These are phyloP conservation scores for Gryllus bimaculatus DNA, from an alignment of 1,140 invertebrate species.

Conservation along the genomic window DNA sequence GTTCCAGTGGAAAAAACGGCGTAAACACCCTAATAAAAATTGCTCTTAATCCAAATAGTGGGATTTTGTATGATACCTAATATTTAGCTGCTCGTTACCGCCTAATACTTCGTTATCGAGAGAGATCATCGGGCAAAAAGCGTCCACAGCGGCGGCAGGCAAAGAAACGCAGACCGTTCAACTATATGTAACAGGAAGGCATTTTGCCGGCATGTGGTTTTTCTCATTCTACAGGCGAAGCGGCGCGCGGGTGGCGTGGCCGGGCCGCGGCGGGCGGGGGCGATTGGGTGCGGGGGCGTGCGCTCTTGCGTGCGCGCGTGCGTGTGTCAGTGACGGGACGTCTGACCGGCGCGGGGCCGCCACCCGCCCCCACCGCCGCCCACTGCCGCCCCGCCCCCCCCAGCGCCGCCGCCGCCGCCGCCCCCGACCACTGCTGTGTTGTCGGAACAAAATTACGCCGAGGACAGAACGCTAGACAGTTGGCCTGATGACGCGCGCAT, in stretches of 20 bases:
- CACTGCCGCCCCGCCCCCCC: background rate
- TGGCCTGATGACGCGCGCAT: background rate
- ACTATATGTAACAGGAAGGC: background rate
- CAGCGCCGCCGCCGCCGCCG: too few species aligned
- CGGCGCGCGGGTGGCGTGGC: too few species aligned
- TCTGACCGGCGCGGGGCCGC: background rate
- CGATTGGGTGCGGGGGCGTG: background rate
- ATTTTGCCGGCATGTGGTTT: background rate
- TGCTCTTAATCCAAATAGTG: background rate
- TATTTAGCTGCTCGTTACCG: background rate
- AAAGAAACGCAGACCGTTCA: background rate
- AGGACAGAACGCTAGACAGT: background rate
- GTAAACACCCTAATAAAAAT: background rate
- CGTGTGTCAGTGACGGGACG: background rate
- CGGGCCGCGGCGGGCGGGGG: too few species aligned
- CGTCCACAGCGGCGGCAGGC: background rate
- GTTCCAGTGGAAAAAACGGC: background rate
- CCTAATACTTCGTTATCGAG: background rate
- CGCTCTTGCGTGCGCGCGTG: background rate
- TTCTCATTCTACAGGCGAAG: background rate
- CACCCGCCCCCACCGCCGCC: too few species aligned
- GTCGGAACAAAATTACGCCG: conserved; percentile 3
- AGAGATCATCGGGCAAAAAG: background rate
- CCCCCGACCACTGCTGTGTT: background rate
- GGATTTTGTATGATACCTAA: background rate